Base-by-base conservation (phyloP, 2,888 invertebrate genomes). In the Monochamus alternatus region DNA sequence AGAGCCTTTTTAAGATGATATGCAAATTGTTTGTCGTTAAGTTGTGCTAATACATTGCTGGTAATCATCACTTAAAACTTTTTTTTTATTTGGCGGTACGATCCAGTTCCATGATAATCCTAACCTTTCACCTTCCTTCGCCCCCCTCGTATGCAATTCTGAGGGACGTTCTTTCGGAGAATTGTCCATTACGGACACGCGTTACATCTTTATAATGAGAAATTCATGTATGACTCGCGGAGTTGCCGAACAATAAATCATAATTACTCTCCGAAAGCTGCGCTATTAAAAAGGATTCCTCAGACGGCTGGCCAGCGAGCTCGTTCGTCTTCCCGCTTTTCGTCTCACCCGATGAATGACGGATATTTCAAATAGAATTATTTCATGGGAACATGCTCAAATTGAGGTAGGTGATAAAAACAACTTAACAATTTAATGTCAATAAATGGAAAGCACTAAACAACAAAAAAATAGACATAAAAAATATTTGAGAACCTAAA, bases 191-290 rank as follows among this genome's bases (percentile, higher is more conserved):
- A 80, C 70, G 78, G 78, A 76, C 83, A 83, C 80, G 80, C 80
- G 82, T 80, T 82, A 80, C 82, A 78, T 81, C 81, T 82, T 80
- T 78, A 82, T 82, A 83, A 82, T 80, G 80, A 80, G 79, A 80
- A 80, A 80, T 82, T 81, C 79, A 81, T 81, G 80, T 82, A 80
- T 82, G 80, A 80, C 79, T 82, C 74, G 80, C 74, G 67, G 78
- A 80, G 75, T 80, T 80, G 79, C 80, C 80, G 81, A 78, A 80
- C 78, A 79, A 82, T 84, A 83, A 83, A 82, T 83, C 81, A 82
- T 79, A 82, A 83, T 82, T 82, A 81, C 82, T 77, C 71, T 65
- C 71, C 68, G 71, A 65, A 79, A 74, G 77, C 76, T 32, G 66
- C 5, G 71, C 75, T 59, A 75, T 75, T 75, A 75, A 68, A 72